Conservation (phyloP, 2,888 invertebrate genomes). For the Adelphocoris suturalis region DNA sequence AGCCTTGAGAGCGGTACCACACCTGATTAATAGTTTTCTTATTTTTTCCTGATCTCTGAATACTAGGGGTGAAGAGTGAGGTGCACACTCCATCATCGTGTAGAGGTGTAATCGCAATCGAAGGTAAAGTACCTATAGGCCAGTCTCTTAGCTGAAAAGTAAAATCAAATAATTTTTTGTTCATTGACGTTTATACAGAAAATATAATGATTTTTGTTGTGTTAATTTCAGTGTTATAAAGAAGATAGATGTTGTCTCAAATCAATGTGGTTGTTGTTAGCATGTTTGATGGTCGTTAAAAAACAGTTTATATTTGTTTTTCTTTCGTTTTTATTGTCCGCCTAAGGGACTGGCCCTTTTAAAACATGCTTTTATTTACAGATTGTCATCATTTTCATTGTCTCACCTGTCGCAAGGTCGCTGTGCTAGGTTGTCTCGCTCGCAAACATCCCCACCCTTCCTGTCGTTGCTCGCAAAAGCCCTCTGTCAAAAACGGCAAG, state of each 20-base stretch:
- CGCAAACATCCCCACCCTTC: slow-evolving; percentile 43
- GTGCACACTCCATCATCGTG: slow-evolving; percentile 70
- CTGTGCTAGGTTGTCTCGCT: slow-evolving; percentile 51
- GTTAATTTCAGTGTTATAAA: slow-evolving; percentile 51
- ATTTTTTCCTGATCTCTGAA: slow-evolving; percentile 74
- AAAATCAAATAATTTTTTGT: slow-evolving; percentile 12
- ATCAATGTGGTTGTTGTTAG: slow-evolving; percentile 43
- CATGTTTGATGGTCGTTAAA: slow-evolving; percentile 27
- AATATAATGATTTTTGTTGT: slow-evolving; percentile 35
- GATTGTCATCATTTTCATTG: slow-evolving; percentile 61
- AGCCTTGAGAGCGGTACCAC: slow-evolving; percentile 66
- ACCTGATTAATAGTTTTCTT: slow-evolving; percentile 75
- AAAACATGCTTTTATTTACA: slow-evolving; percentile 66
- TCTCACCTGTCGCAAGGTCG: slow-evolving; percentile 68
- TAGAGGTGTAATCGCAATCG: slow-evolving; percentile 74
- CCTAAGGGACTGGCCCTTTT: slow-evolving; percentile 67
- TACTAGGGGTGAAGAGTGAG: slow-evolving; percentile 71
- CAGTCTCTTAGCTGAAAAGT: slow-evolving; percentile 78
- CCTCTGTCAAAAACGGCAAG: slow-evolving; percentile 48
- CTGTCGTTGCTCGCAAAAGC: slow-evolving; percentile 35
- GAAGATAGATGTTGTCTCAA: slow-evolving; percentile 45
- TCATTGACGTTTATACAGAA: background rate
- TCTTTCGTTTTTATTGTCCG: slow-evolving; percentile 41
- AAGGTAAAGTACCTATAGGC: slow-evolving; percentile 80
- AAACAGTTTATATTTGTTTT: slow-evolving; percentile 39